These are phyloP conservation scores for Notothenia rossii DNA, from an alignment of 2,113 vertebrate species.

Conservation along the genomic window DNA sequence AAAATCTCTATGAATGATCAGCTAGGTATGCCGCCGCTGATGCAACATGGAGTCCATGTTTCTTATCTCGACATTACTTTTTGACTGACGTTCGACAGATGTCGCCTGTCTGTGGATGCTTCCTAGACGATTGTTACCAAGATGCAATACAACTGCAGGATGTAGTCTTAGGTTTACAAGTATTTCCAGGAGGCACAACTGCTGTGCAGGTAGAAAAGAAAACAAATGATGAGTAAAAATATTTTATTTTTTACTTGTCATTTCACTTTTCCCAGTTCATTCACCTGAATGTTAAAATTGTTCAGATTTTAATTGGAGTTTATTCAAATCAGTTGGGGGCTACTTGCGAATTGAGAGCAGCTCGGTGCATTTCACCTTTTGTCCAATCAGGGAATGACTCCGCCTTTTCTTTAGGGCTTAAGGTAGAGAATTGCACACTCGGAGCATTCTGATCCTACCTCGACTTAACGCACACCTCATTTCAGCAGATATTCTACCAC, in stretches of 20 bases:
- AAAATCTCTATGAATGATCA: constrained; percentile 17
- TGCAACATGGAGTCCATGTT: constrained; percentile 39
- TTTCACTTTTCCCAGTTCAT: not conserved
- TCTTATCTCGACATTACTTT: constrained; percentile 25
- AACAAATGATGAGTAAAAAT: too few species aligned
- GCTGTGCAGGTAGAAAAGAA: not conserved
- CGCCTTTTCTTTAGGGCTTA: too few species aligned
- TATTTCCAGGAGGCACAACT: constrained; percentile 31
- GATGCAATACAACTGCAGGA: constrained; percentile 17
- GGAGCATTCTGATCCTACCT: too few species aligned
- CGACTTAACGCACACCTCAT: too few species aligned
- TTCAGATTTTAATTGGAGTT: too few species aligned
- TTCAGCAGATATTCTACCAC: too few species aligned
- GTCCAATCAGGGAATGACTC: too few species aligned
- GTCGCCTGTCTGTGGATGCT: constrained; percentile 33
- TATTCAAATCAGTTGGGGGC: too few species aligned
- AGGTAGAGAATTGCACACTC: too few species aligned
- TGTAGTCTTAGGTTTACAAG: constrained; percentile 35
- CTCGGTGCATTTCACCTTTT: too few species aligned
- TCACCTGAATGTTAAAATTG: not conserved
- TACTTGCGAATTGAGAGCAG: too few species aligned
- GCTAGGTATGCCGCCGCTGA: constrained; percentile 17
- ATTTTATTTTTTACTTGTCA: too few species aligned
- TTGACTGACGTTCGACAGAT: constrained; percentile 50
- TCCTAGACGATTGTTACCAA: constrained; percentile 20